Percentiles rank a stretch among this genome's conserved stretches.
Conservation (phyloP, 2,113 vertebrate species). For the Collichthys lucidus region DNA sequence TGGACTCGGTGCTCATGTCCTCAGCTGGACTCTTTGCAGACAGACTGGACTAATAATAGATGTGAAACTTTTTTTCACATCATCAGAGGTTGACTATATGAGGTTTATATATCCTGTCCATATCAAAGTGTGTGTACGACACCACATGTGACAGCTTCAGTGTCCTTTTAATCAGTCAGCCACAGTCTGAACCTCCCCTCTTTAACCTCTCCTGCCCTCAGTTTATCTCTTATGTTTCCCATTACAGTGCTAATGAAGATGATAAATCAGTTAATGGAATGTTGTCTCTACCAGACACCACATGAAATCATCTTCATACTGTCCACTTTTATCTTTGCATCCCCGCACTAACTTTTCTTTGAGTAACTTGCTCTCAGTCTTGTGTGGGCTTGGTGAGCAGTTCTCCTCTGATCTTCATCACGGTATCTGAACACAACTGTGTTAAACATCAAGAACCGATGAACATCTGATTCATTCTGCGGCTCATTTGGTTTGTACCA, state of each 20-base stretch:
- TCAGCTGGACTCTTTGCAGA: background rate
- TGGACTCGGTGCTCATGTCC: background rate
- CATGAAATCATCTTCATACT: slow-evolving; percentile 3
- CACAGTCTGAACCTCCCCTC: background rate
- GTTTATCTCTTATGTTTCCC: background rate
- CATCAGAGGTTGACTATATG: background rate
- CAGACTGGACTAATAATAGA: background rate
- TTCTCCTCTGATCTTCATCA: slow-evolving; percentile 11
- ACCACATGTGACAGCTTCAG: slow-evolving; percentile 7
- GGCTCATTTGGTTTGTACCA: slow-evolving; percentile 11
- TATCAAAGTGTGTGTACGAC: background rate
- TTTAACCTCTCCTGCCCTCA: background rate
- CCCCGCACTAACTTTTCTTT: background rate
- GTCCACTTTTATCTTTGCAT: background rate
- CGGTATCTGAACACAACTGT: slow-evolving; percentile 1
- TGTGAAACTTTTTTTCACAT: background rate
- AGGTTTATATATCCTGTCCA: background rate
- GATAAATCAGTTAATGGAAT: background rate
- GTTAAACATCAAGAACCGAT: background rate
- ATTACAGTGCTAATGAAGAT: background rate
- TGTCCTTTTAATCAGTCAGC: slow-evolving; percentile 4
- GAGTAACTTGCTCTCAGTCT: background rate
- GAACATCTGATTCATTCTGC: slow-evolving; percentile 14
- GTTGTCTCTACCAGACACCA: background rate
- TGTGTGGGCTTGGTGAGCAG: background rate